phyloP scores from a whole-genome alignment of 2,888 invertebrate genomes.

The Chrysotoxum bicinctum region DNA sequence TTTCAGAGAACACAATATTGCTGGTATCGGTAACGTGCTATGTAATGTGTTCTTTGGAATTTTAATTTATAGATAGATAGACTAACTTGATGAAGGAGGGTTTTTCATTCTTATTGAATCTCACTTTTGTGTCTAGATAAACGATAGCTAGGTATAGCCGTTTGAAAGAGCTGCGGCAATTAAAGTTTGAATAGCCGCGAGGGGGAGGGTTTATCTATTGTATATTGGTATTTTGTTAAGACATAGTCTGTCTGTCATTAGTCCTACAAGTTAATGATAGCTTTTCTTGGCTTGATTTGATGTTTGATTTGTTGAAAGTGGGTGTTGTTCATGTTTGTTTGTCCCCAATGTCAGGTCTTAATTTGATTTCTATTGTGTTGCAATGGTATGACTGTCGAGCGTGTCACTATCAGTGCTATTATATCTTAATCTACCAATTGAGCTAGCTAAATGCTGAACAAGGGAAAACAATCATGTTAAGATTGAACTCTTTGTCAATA shows the following conservation, averaged over 20 bases:
- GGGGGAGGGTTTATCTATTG: neutral
- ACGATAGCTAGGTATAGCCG: neutral
- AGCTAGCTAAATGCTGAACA: neutral
- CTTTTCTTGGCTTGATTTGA: neutral
- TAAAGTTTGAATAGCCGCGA: constrained; percentile 14
- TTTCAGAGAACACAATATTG: neutral
- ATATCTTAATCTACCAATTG: neutral
- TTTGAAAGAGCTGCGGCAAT: constrained; percentile 49
- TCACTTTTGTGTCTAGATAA: neutral
- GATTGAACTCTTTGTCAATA: neutral
- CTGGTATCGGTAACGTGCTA: constrained; percentile 26
- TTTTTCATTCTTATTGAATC: neutral
- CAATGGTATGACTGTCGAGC: neutral
- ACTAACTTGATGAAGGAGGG: neutral
- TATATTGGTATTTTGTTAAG: constrained; percentile 3
- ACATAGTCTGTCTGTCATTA: neutral
- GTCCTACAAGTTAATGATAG: constrained; percentile 13
- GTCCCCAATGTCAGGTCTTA: neutral
- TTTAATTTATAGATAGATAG: constrained; percentile 32
- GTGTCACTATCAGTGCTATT: neutral
- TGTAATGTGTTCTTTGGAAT: constrained; percentile 38
- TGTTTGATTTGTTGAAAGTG: constrained; percentile 7
- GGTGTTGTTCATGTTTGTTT: neutral
- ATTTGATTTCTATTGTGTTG: constrained; percentile 6
- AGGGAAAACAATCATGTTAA: neutral